Conservation (phyloP, 2,113 vertebrate species). For the Serilophus lunatus region DNA sequence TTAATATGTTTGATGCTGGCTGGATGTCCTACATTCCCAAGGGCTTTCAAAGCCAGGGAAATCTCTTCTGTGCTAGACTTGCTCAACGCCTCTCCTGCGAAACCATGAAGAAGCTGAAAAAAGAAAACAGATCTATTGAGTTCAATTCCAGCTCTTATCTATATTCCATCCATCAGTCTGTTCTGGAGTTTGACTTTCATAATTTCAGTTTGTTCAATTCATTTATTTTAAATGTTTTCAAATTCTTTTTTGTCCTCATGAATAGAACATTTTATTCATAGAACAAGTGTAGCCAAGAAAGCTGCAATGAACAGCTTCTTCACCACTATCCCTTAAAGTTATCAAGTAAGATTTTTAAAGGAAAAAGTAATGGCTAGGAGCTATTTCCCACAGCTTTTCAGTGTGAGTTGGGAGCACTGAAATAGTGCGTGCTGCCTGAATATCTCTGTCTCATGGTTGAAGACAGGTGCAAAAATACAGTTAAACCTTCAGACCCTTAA, state of each 20-base stretch:
- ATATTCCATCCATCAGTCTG: not conserved
- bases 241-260: not conserved
- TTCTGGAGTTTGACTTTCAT: not conserved
- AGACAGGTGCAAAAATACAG: not conserved
- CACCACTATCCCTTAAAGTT: not conserved
- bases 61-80: slow-evolving; percentile 46
- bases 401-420: not conserved
- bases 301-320: not conserved
- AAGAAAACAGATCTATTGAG: not conserved
- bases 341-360: not conserved
- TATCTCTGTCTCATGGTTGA: not conserved
- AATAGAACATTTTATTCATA: slow-evolving; percentile 57
- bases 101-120: slow-evolving; percentile 61
- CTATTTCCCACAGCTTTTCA: not conserved
- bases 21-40: slow-evolving; percentile 62
- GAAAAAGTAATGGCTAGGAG: not conserved
- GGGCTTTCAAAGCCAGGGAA: slow-evolving; percentile 58
- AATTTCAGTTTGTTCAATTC: slow-evolving; percentile 18
- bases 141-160: slow-evolving; percentile 29
- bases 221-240: slow-evolving; percentile 42
- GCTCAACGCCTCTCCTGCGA: slow-evolving; percentile 46
- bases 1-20: slow-evolving; percentile 62
- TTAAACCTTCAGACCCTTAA: not conserved
- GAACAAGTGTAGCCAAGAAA: not conserved
- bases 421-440: not conserved